Base-by-base conservation (phyloP, 2,113 vertebrate species). In the Ploceus nigricollis region DNA sequence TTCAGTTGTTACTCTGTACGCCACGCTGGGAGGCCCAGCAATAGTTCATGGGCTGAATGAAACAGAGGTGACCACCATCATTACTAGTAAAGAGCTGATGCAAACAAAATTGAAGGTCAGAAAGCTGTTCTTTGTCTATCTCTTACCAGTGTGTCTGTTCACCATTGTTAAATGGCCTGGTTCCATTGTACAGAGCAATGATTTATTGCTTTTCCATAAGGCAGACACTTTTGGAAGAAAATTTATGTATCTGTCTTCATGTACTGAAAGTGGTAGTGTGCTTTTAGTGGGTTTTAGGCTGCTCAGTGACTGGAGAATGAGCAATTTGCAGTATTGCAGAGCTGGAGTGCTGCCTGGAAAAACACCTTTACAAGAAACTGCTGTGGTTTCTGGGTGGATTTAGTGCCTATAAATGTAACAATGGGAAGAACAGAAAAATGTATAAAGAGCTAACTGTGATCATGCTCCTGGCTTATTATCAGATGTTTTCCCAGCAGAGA, bases 11-110 rank as follows among this genome's bases (percentile, higher is more conserved):
- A 99, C 99, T 5, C 96, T 99, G 33, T 99, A 99, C 20, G 98
- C 99, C 45, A 99, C 99, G 8, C 97, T 99, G 79, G 99, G 99
- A 80, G 99, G 99, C 75, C 98, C 98, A 28, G 99, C 99, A 27
- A 98, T 99, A 71, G 98, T 98, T 70, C 99, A 99, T 20, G 99
- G 98, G 13, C 97, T 99, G 44, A 99, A 99, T 51, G 99, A 99
- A 95, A 98, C 99, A 1, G 98, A 99, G 94, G 99, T 99, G 95
- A 99, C 98, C 70, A 99, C 99, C 96, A 99, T 99, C 90, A 99
- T 99, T 85, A 99, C 99, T 50, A 99, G 99, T 93, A 99, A 98
- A 96, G 99, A 99, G 73, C 90, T 99, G 70, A 97, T 99, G 96
- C 98, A 99, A 72, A 99, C 98, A 78, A 99, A 98, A 95, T 80